Percentiles rank a stretch among this genome's conserved stretches.
Conservation (phyloP, 1,140 invertebrate species). For the Nymphalis io region DNA sequence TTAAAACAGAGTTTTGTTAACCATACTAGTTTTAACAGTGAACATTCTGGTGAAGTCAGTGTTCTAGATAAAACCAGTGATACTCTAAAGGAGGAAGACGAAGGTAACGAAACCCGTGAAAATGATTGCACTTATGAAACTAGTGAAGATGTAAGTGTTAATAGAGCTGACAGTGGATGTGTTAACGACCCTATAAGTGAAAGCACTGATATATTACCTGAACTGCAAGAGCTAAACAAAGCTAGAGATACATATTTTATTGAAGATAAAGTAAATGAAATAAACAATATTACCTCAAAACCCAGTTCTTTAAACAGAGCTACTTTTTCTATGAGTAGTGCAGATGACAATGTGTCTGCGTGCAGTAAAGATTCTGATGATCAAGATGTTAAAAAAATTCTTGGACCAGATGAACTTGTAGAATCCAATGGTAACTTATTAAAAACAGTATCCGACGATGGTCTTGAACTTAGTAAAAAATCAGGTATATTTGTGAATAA, state of each 20-base stretch:
- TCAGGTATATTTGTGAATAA: constrained; percentile 46
- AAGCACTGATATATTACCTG: neutral
- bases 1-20: constrained; percentile 40
- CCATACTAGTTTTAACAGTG: constrained; percentile 29
- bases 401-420: neutral
- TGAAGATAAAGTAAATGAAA: constrained; percentile 9
- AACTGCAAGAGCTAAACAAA: neutral
- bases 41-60: constrained; percentile 27
- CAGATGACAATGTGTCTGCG: neutral
- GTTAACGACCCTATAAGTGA: neutral
- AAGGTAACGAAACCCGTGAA: constrained; percentile 19
- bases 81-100: constrained; percentile 40
- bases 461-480: constrained; percentile 23
- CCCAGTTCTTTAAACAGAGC: constrained; percentile 6
- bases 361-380: constrained; percentile 1
- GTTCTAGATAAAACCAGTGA: constrained; percentile 38
- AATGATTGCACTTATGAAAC: constrained; percentile 22
- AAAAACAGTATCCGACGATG: neutral
- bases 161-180: neutral
- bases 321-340: constrained; percentile 24
- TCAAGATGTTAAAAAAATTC: neutral
- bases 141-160: constrained; percentile 7
- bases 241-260: constrained; percentile 10
- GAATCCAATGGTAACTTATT: constrained; percentile 1
- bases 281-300: neutral